phyloP scores from a whole-genome alignment of 2,888 invertebrate species.

The Drosophila meridiana region DNA sequence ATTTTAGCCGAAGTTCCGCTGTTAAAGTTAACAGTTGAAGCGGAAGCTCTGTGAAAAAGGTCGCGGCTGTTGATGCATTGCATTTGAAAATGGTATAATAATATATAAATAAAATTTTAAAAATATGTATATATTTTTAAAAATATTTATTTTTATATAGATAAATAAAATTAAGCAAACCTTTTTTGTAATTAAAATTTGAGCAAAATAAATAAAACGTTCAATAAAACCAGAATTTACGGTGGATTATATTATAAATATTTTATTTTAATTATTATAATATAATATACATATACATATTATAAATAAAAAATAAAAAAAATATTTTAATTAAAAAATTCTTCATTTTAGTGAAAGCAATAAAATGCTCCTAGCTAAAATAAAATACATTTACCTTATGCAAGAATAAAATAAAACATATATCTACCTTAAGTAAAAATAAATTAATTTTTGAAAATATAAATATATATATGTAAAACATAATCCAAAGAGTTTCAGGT shows the following conservation, averaged over 20 bases:
- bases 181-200: too few relatives aligned
- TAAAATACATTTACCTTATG: too few relatives aligned
- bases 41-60: slow-evolving; percentile 34
- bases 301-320: too few relatives aligned
- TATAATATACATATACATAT: too few relatives aligned
- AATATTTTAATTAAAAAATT: too few relatives aligned
- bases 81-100: neutral
- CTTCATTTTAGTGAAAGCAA: too few relatives aligned
- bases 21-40: slow-evolving; percentile 25
- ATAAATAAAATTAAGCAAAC: neutral
- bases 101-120: neutral
- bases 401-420: too few relatives aligned
- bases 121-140: neutral
- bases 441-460: neutral
- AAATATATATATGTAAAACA: neutral
- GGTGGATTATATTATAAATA: too few relatives aligned
- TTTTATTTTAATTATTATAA: too few relatives aligned
- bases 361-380: too few relatives aligned
- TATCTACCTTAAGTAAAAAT: neutral
- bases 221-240: neutral
- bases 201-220: too few relatives aligned
- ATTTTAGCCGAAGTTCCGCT: neutral
- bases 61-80: neutral
- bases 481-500: neutral
- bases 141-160: neutral